Evolutionary conservation across 2,888 invertebrate species (phyloP), one percentile per base, ranked within the genome.

Genomic region (Tetragnatha montana): DNA sequence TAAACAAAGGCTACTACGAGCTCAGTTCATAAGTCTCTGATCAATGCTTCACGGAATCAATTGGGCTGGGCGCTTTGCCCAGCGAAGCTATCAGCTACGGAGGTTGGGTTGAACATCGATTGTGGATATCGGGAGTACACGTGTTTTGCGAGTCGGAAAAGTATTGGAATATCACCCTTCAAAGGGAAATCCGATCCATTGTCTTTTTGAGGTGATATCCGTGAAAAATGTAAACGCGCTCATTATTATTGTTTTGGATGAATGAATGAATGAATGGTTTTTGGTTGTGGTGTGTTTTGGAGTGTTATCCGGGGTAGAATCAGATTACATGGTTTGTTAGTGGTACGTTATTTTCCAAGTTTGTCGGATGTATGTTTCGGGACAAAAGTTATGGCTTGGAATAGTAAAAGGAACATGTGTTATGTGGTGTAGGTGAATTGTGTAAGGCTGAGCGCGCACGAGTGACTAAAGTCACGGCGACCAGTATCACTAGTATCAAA

Each of bases 81-180:
- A 85, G 78, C 85, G 70, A 10, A 70, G 50, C 8, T 73, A 85
- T 85, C 51, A 79, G 79, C 79, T 85, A 35, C 78, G 51, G 85
- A 85, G 78, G 79, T 79, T 71, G 85, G 85, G 79, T 79, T 71
- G 85, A 78, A 70, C 35, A 35, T 35, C 35, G 35, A 35, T 35
- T 35, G 35, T 35, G 35, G 35, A 35, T 35, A 35, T 35, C 35
- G 35, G 35, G 8, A 19, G 21, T 49, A 79, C 70, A 71, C 79
- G 71, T 78, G 70, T 84, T 79, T 85, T 76, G 71, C 71, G 70
- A 60, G 71, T 49, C 69, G 21, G 74, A 50, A 84, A 85, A 85
- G 76, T 84, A 84, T 84, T 76, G 84, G 84, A 79, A 78, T 79
- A 85, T 85, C n/a, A n/a, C 78, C 79, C 35, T 68, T 21, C 76